Conservation (phyloP, 1,140 invertebrate genomes). For the Octopus bimaculoides region DNA sequence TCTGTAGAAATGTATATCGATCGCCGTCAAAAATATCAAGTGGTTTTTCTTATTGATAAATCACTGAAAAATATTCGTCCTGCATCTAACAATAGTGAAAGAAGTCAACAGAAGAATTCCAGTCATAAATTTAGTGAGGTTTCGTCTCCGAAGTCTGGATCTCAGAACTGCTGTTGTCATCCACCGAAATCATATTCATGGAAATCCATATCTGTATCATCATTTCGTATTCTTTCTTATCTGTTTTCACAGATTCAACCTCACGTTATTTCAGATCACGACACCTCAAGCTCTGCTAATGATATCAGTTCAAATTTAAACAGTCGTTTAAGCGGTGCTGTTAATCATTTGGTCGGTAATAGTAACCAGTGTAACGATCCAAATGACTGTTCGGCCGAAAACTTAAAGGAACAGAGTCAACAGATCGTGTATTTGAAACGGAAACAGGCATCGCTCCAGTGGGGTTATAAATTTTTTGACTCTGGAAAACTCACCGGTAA, state of each 20-base stretch:
- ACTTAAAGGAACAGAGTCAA: too few species aligned
- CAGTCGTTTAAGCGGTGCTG: too few species aligned
- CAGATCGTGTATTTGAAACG: conserved; percentile 11
- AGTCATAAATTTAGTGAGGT: too few species aligned
- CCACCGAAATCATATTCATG: not conserved
- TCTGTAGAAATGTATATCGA: not conserved
- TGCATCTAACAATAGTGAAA: too few species aligned
- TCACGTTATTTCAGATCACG: conserved; percentile 3
- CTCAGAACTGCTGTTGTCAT: not conserved
- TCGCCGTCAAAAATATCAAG: conserved; percentile 12
- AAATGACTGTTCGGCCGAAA: too few species aligned
- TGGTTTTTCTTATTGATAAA: conserved; percentile 30
- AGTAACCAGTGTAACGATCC: too few species aligned
- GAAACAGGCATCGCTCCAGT: conserved; percentile 25
- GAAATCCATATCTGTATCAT: conserved; percentile 20
- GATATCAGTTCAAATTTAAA: too few species aligned
- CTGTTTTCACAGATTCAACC: conserved; percentile 11
- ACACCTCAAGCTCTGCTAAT: not conserved
- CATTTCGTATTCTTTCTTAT: conserved; percentile 23
- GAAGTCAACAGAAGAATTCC: too few species aligned
- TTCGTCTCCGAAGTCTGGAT: too few species aligned
- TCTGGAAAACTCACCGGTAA: conserved; percentile 19
- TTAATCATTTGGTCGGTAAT: too few species aligned
- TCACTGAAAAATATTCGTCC: not conserved
- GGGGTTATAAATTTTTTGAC: conserved; percentile 44